Conservation (phyloP, 2,113 vertebrate genomes). For the Dasyurus viverrinus region DNA sequence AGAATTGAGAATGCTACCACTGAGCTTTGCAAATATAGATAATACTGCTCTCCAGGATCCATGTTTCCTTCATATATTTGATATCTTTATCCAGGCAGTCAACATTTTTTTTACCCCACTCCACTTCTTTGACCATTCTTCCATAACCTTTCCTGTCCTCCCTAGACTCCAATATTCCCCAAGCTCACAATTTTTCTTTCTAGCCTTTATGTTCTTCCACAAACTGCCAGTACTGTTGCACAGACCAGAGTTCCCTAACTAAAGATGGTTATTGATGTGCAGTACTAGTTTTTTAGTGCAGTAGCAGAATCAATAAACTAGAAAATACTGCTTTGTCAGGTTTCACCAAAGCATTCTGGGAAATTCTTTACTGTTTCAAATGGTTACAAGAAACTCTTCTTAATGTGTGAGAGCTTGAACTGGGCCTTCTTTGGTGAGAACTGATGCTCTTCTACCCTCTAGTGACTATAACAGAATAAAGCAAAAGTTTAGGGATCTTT, state of each 20-base stretch:
- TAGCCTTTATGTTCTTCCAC: conserved; percentile 86
- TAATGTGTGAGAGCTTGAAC: conserved; percentile 69
- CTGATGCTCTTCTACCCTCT: conserved; percentile 87
- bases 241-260: conserved; percentile 87
- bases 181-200: conserved; percentile 87
- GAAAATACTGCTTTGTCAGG: conserved; percentile 90
- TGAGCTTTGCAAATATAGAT: not conserved
- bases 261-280: conserved; percentile 92
- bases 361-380: conserved; percentile 85
- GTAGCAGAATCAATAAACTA: conserved; percentile 89
- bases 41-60: conserved; percentile 65
- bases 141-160: conserved; percentile 84
- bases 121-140: conserved; percentile 78
- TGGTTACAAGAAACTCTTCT: conserved; percentile 80
- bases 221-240: conserved; percentile 84
- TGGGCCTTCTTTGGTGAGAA: conserved; percentile 65
- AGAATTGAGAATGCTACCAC: not conserved
- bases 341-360: conserved; percentile 83
- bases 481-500: conserved; percentile 71
- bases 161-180: conserved; percentile 85
- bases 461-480: conserved; percentile 83
- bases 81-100: conserved; percentile 80
- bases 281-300: conserved; percentile 87
- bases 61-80: conserved; percentile 66
- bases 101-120: conserved; percentile 79